phyloP scores from a whole-genome alignment of 2,888 invertebrate species.

The Rhimphoctona megacephalus region DNA sequence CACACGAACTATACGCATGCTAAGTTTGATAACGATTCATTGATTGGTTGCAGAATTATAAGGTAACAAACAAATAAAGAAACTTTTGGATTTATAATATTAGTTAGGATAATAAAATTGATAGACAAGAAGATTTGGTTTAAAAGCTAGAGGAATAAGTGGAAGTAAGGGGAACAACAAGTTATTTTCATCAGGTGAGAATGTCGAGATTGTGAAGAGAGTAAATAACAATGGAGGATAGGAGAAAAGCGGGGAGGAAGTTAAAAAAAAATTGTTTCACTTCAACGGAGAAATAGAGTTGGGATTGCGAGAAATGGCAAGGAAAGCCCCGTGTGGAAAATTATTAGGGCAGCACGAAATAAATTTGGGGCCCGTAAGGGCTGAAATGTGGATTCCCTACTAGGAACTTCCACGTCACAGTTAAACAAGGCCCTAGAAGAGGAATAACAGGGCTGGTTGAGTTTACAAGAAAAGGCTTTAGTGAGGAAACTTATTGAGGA shows the following conservation, averaged over 20 bases:
- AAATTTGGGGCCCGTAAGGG: too few species aligned
- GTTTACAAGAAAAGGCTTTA: too few species aligned
- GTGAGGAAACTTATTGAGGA: too few species aligned
- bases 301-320: neutral
- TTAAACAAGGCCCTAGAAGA: too few species aligned
- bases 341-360: too few species aligned
- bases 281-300: conserved; percentile 26
- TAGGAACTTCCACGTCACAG: too few species aligned
- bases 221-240: neutral
- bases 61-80: neutral
- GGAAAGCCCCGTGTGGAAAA: too few species aligned
- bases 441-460: too few species aligned
- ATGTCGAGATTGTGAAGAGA: neutral
- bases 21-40: neutral
- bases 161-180: neutral
- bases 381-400: too few species aligned
- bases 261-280: conserved; percentile 24
- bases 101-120: neutral
- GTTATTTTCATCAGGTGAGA: neutral
- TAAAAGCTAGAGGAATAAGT: neutral
- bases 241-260: neutral
- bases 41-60: neutral
- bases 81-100: neutral
- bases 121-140: neutral
- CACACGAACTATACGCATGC: neutral